These are phyloP conservation scores for Smittia aterrima DNA, from an alignment of 2,888 invertebrate genomes.

Conservation along the genomic window DNA sequence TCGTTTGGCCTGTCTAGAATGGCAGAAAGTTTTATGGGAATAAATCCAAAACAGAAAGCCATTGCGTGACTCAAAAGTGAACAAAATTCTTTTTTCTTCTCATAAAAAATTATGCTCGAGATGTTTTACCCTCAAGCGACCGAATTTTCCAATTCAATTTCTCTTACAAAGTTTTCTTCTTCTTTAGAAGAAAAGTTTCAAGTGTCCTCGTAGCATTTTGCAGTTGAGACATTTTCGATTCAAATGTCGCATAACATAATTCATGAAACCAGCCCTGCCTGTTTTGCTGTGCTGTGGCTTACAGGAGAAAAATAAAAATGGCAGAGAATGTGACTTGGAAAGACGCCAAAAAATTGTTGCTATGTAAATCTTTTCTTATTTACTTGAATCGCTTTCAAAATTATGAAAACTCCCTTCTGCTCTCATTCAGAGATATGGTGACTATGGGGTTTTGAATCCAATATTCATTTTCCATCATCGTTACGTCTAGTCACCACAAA, in stretches of 20 bases:
- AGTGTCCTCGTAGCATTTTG: conserved; percentile 21
- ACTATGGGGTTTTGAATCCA: not conserved
- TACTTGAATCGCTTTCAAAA: not conserved
- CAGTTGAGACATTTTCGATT: not conserved
- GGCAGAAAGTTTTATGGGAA: not conserved
- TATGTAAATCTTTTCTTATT: conserved; percentile 1
- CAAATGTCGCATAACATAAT: conserved; percentile 32
- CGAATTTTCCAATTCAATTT: no score
- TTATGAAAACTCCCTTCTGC: not conserved
- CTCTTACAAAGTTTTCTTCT: not conserved
- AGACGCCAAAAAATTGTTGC: conserved; percentile 10
- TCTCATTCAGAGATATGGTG: not conserved
- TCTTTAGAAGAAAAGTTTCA: not conserved
- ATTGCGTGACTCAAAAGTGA: conserved; percentile 20
- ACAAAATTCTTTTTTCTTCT: not conserved
- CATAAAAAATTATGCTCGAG: not conserved
- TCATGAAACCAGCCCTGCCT: not conserved
- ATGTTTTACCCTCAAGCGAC: not conserved
- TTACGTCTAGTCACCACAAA: no score
- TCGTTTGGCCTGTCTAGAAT: not conserved
- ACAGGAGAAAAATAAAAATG: conserved; percentile 2
- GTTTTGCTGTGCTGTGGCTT: not conserved
- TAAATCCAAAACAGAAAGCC: not conserved
- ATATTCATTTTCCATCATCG: no score
- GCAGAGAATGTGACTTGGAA: not conserved